Percentiles rank a stretch among this genome's conserved stretches.
phyloP scores from a whole-genome alignment of 2,888 invertebrate species.

The Archips xylosteana region DNA sequence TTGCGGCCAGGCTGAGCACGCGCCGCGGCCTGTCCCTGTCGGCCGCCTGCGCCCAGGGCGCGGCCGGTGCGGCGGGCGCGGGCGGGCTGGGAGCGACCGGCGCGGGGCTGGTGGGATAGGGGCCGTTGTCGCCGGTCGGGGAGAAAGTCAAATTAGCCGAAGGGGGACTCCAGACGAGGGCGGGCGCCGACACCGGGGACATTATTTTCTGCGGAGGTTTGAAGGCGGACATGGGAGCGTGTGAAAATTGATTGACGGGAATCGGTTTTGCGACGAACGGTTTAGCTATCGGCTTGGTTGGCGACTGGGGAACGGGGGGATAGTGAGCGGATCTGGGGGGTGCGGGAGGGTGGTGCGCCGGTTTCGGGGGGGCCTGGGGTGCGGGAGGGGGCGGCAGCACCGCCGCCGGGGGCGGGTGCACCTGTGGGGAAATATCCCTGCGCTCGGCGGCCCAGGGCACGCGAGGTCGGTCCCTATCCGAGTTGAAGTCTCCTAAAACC shows the following conservation, averaged over 20 bases:
- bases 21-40: conserved; percentile 75
- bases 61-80: conserved; percentile 54
- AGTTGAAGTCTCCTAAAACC: conserved; percentile 60
- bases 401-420: conserved; percentile 34
- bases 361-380: conserved; percentile 45
- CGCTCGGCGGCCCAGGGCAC: conserved; percentile 76
- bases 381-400: conserved; percentile 30
- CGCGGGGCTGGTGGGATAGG: conserved; percentile 54
- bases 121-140: conserved; percentile 60
- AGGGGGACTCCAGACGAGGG: conserved; percentile 78
- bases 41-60: conserved; percentile 77
- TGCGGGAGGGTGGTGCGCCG: conserved; percentile 41
- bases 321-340: conserved; percentile 46
- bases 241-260: conserved; percentile 90
- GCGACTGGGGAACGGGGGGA: conserved; percentile 60
- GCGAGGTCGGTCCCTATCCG: conserved; percentile 69
- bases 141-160: conserved; percentile 64
- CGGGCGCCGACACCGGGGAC: conserved; percentile 67
- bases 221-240: conserved; percentile 92
- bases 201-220: conserved; percentile 84
- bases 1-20: conserved; percentile 80
- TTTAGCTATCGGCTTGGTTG: conserved; percentile 66
- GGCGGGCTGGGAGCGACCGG: conserved; percentile 55
- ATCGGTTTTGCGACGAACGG: conserved; percentile 85
- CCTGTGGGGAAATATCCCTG: conserved; percentile 58